Evolutionary conservation across 1,140 invertebrate species (phyloP).

Genomic region (Brachionus plicatilis): DNA sequence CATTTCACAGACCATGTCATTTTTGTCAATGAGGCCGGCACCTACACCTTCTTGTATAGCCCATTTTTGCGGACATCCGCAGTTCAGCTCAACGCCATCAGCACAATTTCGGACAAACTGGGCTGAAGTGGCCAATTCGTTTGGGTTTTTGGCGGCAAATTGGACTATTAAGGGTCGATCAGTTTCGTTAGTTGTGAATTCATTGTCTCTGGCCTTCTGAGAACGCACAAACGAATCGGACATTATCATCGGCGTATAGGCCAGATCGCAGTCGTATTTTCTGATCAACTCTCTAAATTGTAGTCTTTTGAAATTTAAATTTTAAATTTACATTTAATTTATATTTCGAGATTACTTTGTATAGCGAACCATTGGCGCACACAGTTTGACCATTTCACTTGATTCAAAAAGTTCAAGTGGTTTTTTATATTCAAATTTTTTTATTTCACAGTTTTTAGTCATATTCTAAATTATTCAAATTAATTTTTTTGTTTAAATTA

Average conservation of each 20-base stretch:
- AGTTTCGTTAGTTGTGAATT: conserved; percentile 72
- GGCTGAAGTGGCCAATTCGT: conserved; percentile 77
- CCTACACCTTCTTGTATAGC: conserved; percentile 85
- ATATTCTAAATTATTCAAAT: not conserved
- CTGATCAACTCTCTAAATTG: conserved; percentile 75
- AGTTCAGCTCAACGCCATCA: conserved; percentile 89
- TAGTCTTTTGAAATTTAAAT: conserved; percentile 60
- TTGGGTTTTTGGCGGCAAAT: conserved; percentile 79
- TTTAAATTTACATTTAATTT: not conserved
- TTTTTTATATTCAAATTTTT: conserved; percentile 34
- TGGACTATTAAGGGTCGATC: conserved; percentile 84
- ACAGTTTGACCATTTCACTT: conserved; percentile 67
- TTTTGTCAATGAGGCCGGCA: conserved; percentile 72
- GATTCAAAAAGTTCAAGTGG: conserved; percentile 61
- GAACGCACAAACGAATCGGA: conserved; percentile 86
- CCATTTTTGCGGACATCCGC: conserved; percentile 93
- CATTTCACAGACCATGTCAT: conserved; percentile 74
- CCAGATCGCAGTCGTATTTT: conserved; percentile 78
- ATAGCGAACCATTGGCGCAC: conserved; percentile 91
- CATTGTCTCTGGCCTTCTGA: conserved; percentile 74
- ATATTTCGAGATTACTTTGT: conserved; percentile 67
- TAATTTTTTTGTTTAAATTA: conserved; percentile 3
- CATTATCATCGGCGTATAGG: conserved; percentile 92
- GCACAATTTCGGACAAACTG: conserved; percentile 74
- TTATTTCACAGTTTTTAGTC: not conserved